A percentile compares a stretch with the other conserved stretches of the same genome.
These are phyloP conservation scores for Antheraea assamensis DNA, from an alignment of 2,888 invertebrate species.

Conservation along the genomic window DNA sequence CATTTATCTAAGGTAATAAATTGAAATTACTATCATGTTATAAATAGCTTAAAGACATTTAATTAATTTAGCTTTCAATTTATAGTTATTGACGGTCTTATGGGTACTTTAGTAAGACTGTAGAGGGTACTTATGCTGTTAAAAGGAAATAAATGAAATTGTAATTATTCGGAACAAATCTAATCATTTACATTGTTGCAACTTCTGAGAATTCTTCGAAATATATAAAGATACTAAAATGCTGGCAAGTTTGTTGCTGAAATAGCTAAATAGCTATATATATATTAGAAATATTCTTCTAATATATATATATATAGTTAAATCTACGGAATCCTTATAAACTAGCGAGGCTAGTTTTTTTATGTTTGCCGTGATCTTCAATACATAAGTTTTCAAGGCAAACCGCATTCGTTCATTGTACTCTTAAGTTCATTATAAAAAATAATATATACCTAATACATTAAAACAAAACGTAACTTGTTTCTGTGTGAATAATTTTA, in stretches of 20 bases:
- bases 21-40: neutral
- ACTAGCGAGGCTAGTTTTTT: slow-evolving; percentile 25
- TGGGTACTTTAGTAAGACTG: neutral
- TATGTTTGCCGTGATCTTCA: slow-evolving; percentile 47
- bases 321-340: slow-evolving; percentile 2
- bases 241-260: neutral
- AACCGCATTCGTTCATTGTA: slow-evolving; percentile 73
- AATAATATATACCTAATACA: slow-evolving; percentile 43
- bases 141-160: neutral
- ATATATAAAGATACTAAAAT: neutral
- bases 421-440: slow-evolving; percentile 44
- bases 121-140: neutral
- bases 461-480: slow-evolving; percentile 41
- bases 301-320: neutral
- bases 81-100: neutral
- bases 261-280: neutral
- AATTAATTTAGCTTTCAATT: neutral
- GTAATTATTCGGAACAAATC: neutral
- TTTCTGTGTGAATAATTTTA: slow-evolving; percentile 39
- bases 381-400: slow-evolving; percentile 67
- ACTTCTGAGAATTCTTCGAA: neutral
- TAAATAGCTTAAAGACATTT: neutral
- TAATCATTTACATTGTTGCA: neutral
- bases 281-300: neutral
- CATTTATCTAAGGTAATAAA: neutral